Evolutionary conservation across 1,140 invertebrate species (phyloP), one percentile per base, ranked within the genome.

Genomic region (Panagrolaimus sp.): DNA sequence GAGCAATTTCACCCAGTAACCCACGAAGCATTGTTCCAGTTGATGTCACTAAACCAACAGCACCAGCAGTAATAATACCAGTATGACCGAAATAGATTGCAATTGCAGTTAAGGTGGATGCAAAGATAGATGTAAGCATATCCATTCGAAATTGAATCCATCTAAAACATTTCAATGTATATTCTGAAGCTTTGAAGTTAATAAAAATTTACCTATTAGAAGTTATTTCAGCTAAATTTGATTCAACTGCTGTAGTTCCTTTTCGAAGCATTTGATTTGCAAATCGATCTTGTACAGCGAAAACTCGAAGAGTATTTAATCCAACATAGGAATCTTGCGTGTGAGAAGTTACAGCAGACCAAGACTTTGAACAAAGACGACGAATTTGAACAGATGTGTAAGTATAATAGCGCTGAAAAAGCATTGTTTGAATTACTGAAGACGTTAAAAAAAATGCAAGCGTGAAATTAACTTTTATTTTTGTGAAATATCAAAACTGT

Each of bases 1-100:
- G 14, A 0, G 42, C 27, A 25, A 66, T 31, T n/a, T 62, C 23
- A 11, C 27, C 16, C 2, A 61, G 66, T 4, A 67, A 65, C 16
- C 66, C 25, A 67, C 48, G 23, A 67, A 45, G 16, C 16, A 42
- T 45, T 11, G 53, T 23, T 14, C 48, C 48, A n/a, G 51, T 57
- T 3, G 51, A 57, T 27, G 27, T 25, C 0, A 57, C 51, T 11
- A 57, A 27, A 13, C 20, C 51, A 11, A 57, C 51, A 0, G 51
- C 20, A 3, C 51, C 51, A 16, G 27, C 27, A 16, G 51, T 27
- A n/a, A 57, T 20, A 27, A 9, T 9, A 20, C 51, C 51, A 13
- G 51, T 16, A 57, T 57, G 11, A 5, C 51, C 51, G 4, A 57
- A 27, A 57, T 57, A 57, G 51, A 27, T 16, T 0, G 51, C 51